phyloP scores from a whole-genome alignment of 2,113 vertebrate genomes.

The Hucho hucho region DNA sequence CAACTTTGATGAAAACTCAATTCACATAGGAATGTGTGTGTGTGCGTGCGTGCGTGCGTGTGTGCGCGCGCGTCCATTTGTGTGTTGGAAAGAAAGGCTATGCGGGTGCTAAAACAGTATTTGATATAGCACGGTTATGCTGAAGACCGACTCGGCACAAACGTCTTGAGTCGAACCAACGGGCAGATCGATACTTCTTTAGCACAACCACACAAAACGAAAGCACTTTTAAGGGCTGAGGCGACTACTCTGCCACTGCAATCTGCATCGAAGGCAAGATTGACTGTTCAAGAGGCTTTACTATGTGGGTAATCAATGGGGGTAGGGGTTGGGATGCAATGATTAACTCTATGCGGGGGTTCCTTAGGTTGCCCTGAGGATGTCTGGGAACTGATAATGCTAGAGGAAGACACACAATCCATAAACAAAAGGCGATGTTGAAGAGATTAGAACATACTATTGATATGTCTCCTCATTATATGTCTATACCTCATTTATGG shows the following conservation, averaged over 20 bases:
- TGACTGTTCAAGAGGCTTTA: conserved; percentile 48
- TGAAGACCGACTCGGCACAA: conserved; percentile 52
- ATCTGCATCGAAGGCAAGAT: conserved; percentile 63
- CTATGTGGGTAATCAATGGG: conserved; percentile 67
- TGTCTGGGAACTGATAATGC: conserved; percentile 13
- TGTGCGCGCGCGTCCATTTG: neutral
- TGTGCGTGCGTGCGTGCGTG: conserved; percentile 18
- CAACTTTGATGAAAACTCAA: conserved; percentile 55
- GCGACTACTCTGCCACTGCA: conserved; percentile 52
- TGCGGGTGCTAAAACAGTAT: conserved; percentile 46
- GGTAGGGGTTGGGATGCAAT: conserved; percentile 65
- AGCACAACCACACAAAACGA: conserved; percentile 70
- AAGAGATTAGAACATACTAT: neutral
- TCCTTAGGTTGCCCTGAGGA: conserved; percentile 52
- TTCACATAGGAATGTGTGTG: conserved; percentile 20
- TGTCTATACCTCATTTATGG: neutral
- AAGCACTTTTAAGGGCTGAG: conserved; percentile 63
- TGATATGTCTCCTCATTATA: neutral
- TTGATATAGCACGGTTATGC: conserved; percentile 51
- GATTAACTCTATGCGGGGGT: conserved; percentile 67
- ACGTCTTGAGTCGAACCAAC: conserved; percentile 40
- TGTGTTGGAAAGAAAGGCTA: conserved; percentile 5
- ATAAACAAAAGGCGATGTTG: conserved; percentile 9
- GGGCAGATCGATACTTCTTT: conserved; percentile 65
- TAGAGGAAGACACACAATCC: conserved; percentile 25